These are phyloP conservation scores for Plectropomus leopardus DNA, from an alignment of 2,113 vertebrate genomes.

Conservation along the genomic window DNA sequence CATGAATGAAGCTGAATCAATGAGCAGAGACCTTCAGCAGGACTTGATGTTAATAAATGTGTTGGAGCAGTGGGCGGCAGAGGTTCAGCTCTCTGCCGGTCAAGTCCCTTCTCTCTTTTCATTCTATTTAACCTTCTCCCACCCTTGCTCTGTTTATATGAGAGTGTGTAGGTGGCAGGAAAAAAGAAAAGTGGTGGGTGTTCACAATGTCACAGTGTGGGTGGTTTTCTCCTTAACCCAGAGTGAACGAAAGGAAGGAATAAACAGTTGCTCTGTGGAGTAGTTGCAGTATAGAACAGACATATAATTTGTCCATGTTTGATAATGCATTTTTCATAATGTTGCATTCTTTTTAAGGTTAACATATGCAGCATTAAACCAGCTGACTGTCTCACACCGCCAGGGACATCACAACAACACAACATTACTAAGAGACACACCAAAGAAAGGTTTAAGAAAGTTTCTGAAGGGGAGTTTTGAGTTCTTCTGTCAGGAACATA, in stretches of 20 bases:
- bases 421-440: not conserved
- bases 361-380: no score
- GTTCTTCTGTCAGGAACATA: no score
- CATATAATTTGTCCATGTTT: not conserved
- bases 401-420: not conserved
- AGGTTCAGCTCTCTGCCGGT: conserved; percentile 12
- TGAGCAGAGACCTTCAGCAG: conserved; percentile 55
- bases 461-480: not conserved
- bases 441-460: not conserved
- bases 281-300: not conserved
- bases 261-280: not conserved
- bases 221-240: conserved; percentile 30
- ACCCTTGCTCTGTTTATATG: not conserved
- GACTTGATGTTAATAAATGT: conserved; percentile 55
- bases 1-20: conserved; percentile 64
- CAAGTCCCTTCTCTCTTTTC: conserved; percentile 28
- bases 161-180: conserved; percentile 24
- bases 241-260: not conserved
- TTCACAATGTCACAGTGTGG: conserved; percentile 40
- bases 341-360: not conserved
- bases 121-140: conserved; percentile 46
- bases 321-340: not conserved
- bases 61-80: conserved; percentile 42
- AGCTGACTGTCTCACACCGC: not conserved
- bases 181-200: conserved; percentile 24